Conservation (phyloP, 92 coral and sea anemone genomes). For the Porites lobata region DNA sequence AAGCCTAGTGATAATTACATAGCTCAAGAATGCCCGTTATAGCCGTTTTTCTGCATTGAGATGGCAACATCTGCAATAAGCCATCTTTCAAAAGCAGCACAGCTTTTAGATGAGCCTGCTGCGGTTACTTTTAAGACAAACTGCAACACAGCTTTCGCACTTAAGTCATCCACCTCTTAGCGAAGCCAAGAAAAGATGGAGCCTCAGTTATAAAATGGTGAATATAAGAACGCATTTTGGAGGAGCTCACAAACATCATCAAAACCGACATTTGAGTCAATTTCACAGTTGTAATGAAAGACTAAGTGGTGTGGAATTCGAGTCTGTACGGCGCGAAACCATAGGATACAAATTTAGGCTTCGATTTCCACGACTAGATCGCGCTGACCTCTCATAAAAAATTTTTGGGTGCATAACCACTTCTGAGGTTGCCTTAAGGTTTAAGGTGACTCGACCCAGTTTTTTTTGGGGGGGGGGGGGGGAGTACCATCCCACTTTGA, state of each 20-base stretch:
- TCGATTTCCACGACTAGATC: conserved; percentile 22
- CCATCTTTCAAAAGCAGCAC: neutral
- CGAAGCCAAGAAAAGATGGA: conserved; percentile 30
- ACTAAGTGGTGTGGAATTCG: conserved; percentile 36
- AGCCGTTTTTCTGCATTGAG: neutral
- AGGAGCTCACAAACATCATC: conserved; percentile 36
- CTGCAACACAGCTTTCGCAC: too few species aligned
- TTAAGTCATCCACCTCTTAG: neutral
- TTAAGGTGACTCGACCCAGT: too few species aligned
- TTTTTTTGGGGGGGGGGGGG: too few species aligned
- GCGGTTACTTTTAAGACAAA: too few species aligned
- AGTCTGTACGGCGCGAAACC: conserved; percentile 54
- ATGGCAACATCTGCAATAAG: neutral
- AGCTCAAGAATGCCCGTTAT: too few species aligned
- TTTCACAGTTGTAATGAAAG: neutral
- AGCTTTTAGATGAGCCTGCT: neutral
- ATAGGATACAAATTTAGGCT: conserved; percentile 50
- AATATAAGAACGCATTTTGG: neutral
- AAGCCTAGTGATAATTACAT: too few species aligned
- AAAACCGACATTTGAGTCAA: conserved; percentile 24
- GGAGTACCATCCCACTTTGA: too few species aligned
- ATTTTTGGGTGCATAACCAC: conserved; percentile 2
- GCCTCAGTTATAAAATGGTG: neutral
- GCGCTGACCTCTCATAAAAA: neutral
- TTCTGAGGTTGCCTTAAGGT: conserved; percentile 61